A percentile compares a stretch with the other conserved stretches of the same genome.
These are phyloP conservation scores for Lamprotornis superbus DNA, from an alignment of 2,113 vertebrate genomes.

Conservation along the genomic window DNA sequence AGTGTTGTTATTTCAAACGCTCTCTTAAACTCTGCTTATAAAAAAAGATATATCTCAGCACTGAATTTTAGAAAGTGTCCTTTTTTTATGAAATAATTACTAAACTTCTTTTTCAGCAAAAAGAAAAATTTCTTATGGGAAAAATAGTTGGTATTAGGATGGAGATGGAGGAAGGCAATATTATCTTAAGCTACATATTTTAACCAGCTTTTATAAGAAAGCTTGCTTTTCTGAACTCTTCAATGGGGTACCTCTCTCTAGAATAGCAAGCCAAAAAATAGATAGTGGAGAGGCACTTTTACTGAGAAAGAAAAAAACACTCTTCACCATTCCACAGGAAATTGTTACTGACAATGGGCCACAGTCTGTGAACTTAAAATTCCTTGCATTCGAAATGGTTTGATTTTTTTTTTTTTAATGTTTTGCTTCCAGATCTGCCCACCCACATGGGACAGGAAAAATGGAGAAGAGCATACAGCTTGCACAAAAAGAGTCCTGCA, in stretches of 20 bases:
- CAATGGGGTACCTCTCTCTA: neutral
- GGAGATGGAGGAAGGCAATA: neutral
- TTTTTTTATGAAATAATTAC: neutral
- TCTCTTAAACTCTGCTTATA: neutral
- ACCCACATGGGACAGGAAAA: conserved; percentile 25
- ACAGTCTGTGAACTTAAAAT: conserved; percentile 35
- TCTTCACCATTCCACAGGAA: conserved; percentile 36
- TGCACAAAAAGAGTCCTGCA: neutral
- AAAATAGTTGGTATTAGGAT: neutral
- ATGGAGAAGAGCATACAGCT: neutral
- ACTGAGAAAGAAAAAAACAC: neutral
- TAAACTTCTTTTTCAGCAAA: neutral
- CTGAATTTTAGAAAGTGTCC: neutral
- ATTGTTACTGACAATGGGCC: conserved; percentile 24
- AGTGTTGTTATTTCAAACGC: neutral
- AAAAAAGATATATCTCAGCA: neutral
- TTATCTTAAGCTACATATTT: neutral
- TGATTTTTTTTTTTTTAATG: neutral
- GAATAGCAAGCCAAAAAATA: neutral
- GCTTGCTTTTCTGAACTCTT: neutral
- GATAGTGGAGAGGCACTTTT: neutral
- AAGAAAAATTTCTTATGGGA: neutral
- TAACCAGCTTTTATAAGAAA: neutral
- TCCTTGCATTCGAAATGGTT: conserved; percentile 50
- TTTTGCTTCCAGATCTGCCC: conserved; percentile 37